phyloP scores from a whole-genome alignment of 2,888 invertebrate genomes.

The Oeneis ivallda region DNA sequence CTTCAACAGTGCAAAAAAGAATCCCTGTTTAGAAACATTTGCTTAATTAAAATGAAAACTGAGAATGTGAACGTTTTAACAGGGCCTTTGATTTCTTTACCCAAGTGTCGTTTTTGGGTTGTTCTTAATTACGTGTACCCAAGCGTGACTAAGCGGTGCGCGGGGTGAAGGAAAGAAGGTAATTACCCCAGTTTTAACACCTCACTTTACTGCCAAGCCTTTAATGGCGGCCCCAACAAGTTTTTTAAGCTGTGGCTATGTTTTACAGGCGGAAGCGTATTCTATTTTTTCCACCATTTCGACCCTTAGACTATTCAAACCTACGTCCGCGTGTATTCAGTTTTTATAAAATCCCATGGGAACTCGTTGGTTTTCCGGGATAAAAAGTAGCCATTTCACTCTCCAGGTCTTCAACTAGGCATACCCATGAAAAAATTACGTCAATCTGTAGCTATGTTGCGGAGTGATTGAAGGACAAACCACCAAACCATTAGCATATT shows the following conservation, averaged over 20 bases:
- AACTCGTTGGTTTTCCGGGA: no score
- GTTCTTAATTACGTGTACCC: slow-evolving; percentile 42
- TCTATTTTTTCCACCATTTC: no score
- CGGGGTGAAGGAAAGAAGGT: slow-evolving; percentile 38
- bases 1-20: background rate
- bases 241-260: background rate
- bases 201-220: slow-evolving; percentile 40
- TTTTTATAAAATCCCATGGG: no score
- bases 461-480: no score
- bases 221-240: slow-evolving; percentile 38
- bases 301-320: no score
- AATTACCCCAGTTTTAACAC: slow-evolving; percentile 47
- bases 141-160: slow-evolving; percentile 38
- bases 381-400: no score
- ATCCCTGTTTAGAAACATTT: background rate
- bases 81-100: slow-evolving; percentile 4
- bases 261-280: background rate
- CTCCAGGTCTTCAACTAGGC: no score
- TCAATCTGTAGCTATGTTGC: no score
- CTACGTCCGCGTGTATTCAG: no score
- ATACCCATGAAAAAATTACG: no score
- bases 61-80: background rate
- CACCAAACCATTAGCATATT: no score
- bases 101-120: slow-evolving; percentile 5
- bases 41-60: background rate